These are phyloP conservation scores for Axis porcinus DNA, from an alignment of 2,113 vertebrate genomes.

Conservation along the genomic window DNA sequence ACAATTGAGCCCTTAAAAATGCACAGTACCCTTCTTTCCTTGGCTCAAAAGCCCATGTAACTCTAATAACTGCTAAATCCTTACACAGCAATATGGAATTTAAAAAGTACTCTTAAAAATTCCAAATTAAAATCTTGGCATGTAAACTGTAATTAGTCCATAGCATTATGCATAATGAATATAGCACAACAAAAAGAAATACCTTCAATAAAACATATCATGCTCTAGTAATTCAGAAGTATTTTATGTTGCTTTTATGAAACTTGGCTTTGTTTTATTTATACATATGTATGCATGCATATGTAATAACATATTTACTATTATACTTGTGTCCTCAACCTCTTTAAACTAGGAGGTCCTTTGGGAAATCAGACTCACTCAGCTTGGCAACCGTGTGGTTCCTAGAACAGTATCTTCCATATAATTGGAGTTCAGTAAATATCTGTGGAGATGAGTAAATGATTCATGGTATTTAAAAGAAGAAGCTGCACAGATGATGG, in stretches of 20 bases:
- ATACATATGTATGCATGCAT: background rate
- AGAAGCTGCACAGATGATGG: background rate
- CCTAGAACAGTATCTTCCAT: background rate
- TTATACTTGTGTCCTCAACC: background rate
- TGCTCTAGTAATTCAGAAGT: background rate
- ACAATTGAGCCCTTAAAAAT: background rate
- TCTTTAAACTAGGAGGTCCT: background rate
- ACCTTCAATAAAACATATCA: background rate
- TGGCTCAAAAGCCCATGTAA: background rate
- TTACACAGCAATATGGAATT: background rate
- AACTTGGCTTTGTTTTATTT: background rate
- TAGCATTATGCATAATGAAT: background rate
- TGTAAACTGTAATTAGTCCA: constrained; percentile 27
- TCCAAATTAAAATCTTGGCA: constrained; percentile 50
- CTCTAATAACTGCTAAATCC: constrained; percentile 31
- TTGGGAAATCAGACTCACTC: background rate
- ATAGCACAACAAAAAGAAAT: constrained; percentile 10
- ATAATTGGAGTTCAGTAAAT: background rate
- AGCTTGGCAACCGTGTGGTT: background rate
- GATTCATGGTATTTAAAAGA: background rate
- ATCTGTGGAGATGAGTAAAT: background rate
- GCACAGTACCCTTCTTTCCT: background rate
- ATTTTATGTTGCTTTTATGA: background rate
- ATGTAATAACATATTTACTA: background rate
- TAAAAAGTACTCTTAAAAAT: background rate